Evolutionary conservation across 2,113 vertebrate genomes (phyloP).

Genomic region (Serinus canaria): DNA sequence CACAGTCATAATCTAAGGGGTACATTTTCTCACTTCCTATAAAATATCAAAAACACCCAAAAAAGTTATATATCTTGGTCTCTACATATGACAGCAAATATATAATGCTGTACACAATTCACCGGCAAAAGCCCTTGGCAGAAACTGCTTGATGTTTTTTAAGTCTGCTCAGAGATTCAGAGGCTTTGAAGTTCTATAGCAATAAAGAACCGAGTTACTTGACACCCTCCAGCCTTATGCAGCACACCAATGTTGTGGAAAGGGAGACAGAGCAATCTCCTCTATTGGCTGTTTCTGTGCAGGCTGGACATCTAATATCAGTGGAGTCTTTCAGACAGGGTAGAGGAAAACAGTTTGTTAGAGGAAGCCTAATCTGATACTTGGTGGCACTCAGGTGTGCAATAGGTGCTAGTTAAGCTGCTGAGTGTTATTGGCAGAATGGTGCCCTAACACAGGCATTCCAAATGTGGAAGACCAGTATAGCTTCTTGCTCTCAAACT

Average conservation of each 20-base stretch:
- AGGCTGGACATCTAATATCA: neutral
- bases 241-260: neutral
- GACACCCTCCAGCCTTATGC: neutral
- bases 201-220: neutral
- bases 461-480: neutral
- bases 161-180: neutral
- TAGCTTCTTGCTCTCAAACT: neutral
- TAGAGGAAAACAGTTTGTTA: neutral
- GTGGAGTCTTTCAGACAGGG: neutral
- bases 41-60: neutral
- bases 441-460: neutral
- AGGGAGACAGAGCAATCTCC: neutral
- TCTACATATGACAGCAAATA: neutral
- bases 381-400: neutral
- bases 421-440: neutral
- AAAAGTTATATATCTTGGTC: neutral
- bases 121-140: neutral
- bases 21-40: neutral
- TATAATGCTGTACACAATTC: neutral
- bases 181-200: neutral
- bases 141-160: neutral
- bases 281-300: neutral
- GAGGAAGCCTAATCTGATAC: neutral
- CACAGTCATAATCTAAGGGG: neutral
- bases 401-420: neutral